A percentile compares a stretch with the other conserved stretches of the same genome.
Conservation (phyloP, 2,888 invertebrate genomes). For the Chymomyza fuscimana region DNA sequence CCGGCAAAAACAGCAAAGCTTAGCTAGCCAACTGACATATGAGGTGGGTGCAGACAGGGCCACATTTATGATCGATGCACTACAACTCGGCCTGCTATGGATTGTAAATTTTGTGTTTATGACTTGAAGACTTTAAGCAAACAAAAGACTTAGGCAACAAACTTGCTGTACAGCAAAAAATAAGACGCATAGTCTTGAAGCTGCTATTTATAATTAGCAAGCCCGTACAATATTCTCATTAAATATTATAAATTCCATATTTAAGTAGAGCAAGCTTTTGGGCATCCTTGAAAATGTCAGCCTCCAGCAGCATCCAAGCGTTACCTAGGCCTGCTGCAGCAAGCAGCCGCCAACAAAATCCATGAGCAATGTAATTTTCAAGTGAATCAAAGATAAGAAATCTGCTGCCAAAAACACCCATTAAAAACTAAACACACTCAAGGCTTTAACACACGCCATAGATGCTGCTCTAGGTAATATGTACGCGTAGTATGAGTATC, state of each 20-base stretch:
- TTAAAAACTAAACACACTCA: constrained; percentile 52
- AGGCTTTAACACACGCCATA: constrained; percentile 40
- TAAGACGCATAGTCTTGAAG: background rate
- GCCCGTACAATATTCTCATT: background rate
- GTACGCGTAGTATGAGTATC: no score
- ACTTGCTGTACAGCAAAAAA: constrained; percentile 21
- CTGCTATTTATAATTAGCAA: background rate
- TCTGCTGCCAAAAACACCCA: constrained; percentile 57
- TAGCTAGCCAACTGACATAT: background rate
- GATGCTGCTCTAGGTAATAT: background rate
- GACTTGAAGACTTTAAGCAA: constrained; percentile 12
- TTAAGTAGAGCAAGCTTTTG: background rate
- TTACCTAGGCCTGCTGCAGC: background rate
- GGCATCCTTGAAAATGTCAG: constrained; percentile 1
- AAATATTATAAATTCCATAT: constrained; percentile 4
- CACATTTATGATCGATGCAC: background rate
- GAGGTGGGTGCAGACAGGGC: background rate
- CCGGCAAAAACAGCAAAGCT: constrained; percentile 6
- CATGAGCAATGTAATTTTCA: constrained; percentile 48
- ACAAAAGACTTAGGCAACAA: constrained; percentile 52
- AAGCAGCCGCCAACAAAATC: constrained; percentile 26
- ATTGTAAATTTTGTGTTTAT: background rate
- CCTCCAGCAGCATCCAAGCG: constrained; percentile 2
- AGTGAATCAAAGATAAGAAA: constrained; percentile 55
- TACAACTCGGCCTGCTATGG: no score